phyloP scores from a whole-genome alignment of 2,888 invertebrate species.

The Gymnosoma rotundatum region DNA sequence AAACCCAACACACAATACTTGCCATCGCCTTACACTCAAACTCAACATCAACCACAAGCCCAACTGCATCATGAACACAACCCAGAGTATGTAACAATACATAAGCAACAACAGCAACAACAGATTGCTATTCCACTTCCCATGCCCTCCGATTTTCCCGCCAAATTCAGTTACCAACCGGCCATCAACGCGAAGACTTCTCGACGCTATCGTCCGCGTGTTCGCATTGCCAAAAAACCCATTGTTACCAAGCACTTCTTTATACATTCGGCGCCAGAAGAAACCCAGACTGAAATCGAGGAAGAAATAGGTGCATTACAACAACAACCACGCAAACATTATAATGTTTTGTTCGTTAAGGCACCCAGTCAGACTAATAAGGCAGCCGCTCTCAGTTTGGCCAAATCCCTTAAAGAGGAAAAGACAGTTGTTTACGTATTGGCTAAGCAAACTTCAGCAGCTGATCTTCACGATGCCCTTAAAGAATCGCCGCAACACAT shows the following conservation, averaged over 20 bases:
- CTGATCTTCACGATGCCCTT: slow-evolving; percentile 79
- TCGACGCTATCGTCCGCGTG: slow-evolving; percentile 77
- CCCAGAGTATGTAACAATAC: too few relatives aligned
- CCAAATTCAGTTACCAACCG: slow-evolving; percentile 32
- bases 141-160: slow-evolving; percentile 75
- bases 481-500: slow-evolving; percentile 78
- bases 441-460: slow-evolving; percentile 80
- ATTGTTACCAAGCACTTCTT: slow-evolving; percentile 81
- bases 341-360: slow-evolving; percentile 81
- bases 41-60: slow-evolving; percentile 62
- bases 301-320: slow-evolving; percentile 78
- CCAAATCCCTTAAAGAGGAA: slow-evolving; percentile 79
- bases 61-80: slow-evolving; percentile 52
- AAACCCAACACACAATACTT: slow-evolving; percentile 74
- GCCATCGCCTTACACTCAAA: slow-evolving; percentile 53
- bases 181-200: slow-evolving; percentile 55
- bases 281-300: slow-evolving; percentile 79
- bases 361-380: slow-evolving; percentile 79
- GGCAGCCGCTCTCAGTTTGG: slow-evolving; percentile 78
- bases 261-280: slow-evolving; percentile 81
- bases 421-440: slow-evolving; percentile 82
- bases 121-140: slow-evolving; percentile 70
- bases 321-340: slow-evolving; percentile 80
- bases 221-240: slow-evolving; percentile 76
- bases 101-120: not conserved